phyloP scores from a whole-genome alignment of 2,888 invertebrate species.

The Allacma fusca region DNA sequence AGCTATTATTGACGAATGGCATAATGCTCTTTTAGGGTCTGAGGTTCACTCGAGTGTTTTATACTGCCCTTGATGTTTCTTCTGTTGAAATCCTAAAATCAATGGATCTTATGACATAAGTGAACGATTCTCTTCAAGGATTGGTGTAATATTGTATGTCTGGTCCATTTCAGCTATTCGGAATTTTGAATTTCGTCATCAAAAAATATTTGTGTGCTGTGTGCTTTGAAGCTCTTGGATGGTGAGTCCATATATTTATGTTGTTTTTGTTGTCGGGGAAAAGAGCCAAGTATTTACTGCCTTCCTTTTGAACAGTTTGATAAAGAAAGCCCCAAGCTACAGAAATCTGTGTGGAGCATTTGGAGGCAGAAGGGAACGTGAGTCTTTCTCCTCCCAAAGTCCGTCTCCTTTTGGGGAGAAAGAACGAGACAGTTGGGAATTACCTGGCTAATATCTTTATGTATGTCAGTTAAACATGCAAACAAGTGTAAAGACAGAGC shows the following conservation, averaged over 20 bases:
- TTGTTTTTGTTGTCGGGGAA: constrained; percentile 5
- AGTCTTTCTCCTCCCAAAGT: too few species aligned
- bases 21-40: not conserved
- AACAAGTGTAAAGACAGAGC: too few species aligned
- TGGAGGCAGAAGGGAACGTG: too few species aligned
- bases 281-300: constrained; percentile 24
- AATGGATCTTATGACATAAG: not conserved
- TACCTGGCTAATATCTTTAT: too few species aligned
- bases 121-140: not conserved
- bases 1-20: not conserved
- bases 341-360: not conserved
- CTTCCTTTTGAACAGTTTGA: constrained; percentile 17
- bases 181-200: not conserved
- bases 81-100: not conserved
- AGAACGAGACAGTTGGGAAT: too few species aligned
- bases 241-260: too few species aligned
- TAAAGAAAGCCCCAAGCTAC: constrained; percentile 29
- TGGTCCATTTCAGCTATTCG: constrained; percentile 31
- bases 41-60: not conserved
- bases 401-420: too few species aligned
- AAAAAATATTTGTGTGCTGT: too few species aligned
- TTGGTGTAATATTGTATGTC: not conserved
- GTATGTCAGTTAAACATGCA: too few species aligned
- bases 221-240: too few species aligned
- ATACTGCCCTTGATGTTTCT: not conserved